phyloP scores from a whole-genome alignment of 2,797 vertebrate genomes.

The Microchirus variegatus region DNA sequence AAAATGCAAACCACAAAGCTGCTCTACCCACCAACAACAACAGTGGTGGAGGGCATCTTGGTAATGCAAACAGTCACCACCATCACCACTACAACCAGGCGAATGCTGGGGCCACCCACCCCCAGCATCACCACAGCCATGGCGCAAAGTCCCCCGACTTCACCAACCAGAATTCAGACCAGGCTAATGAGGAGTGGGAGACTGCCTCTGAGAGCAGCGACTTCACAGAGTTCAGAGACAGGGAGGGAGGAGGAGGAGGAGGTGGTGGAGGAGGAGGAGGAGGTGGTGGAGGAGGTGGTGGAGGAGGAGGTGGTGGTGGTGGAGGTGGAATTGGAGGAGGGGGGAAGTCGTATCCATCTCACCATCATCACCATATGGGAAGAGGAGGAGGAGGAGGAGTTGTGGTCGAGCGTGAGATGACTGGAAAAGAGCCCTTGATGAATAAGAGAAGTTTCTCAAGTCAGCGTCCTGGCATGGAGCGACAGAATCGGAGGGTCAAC shows the following conservation, averaged over 20 bases:
- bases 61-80: constrained; percentile 79
- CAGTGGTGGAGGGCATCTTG: constrained; percentile 65
- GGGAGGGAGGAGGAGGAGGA: constrained; percentile 77
- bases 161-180: constrained; percentile 95
- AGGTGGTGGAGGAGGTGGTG: constrained; percentile 56
- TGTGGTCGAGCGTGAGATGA: constrained; percentile 73
- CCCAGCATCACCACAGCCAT: constrained; percentile 84
- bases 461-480: constrained; percentile 92
- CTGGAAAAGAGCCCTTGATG: constrained; percentile 76
- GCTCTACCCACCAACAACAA: constrained; percentile 69
- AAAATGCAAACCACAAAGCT: constrained; percentile 74
- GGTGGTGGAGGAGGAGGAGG: constrained; percentile 70
- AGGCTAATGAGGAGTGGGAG: constrained; percentile 97
- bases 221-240: constrained; percentile 90
- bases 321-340: constrained; percentile 61
- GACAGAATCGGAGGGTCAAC: constrained; percentile 90
- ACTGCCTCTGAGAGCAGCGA: constrained; percentile 95
- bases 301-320: constrained; percentile 43
- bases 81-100: constrained; percentile 82
- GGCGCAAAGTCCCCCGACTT: constrained; percentile 93
- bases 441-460: constrained; percentile 94
- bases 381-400: constrained; percentile 69
- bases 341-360: constrained; percentile 75
- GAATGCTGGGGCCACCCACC: constrained; percentile 62
- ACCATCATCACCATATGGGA: constrained; percentile 78